A percentile compares a stretch with the other conserved stretches of the same genome.
These are phyloP conservation scores for Catocala sponsa DNA, from an alignment of 2,888 invertebrate genomes.

Conservation along the genomic window DNA sequence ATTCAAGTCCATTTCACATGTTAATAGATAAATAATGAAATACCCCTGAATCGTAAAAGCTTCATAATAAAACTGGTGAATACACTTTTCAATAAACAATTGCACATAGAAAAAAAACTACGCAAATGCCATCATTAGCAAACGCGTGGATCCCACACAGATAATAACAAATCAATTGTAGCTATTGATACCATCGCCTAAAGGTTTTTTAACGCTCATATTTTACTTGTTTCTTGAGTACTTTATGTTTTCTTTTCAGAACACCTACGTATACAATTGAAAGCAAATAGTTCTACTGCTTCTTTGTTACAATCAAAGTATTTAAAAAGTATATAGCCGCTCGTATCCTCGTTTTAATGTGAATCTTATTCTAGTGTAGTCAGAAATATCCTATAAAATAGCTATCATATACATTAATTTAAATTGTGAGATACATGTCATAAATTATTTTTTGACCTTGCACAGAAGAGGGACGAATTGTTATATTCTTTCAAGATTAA, in stretches of 20 bases:
- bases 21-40: too few species aligned
- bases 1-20: too few species aligned
- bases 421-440: slow-evolving; percentile 1
- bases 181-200: not conserved
- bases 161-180: slow-evolving; percentile 2
- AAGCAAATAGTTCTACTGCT: slow-evolving; percentile 5
- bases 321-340: slow-evolving; percentile 17
- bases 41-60: too few species aligned
- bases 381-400: slow-evolving; percentile 15
- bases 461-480: too few species aligned
- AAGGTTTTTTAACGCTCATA: not conserved
- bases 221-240: not conserved
- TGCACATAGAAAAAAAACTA: too few species aligned
- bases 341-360: slow-evolving; percentile 21
- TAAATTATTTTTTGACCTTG: too few species aligned
- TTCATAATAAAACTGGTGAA: too few species aligned
- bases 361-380: slow-evolving; percentile 17
- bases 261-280: slow-evolving; percentile 11
- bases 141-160: not conserved
- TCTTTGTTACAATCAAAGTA: slow-evolving; percentile 9
- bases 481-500: too few species aligned
- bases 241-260: slow-evolving; percentile 9
- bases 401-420: slow-evolving; percentile 4
- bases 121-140: not conserved
- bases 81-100: too few species aligned